phyloP scores from a whole-genome alignment of 2,797 vertebrate species.

The Poecilia gillii region DNA sequence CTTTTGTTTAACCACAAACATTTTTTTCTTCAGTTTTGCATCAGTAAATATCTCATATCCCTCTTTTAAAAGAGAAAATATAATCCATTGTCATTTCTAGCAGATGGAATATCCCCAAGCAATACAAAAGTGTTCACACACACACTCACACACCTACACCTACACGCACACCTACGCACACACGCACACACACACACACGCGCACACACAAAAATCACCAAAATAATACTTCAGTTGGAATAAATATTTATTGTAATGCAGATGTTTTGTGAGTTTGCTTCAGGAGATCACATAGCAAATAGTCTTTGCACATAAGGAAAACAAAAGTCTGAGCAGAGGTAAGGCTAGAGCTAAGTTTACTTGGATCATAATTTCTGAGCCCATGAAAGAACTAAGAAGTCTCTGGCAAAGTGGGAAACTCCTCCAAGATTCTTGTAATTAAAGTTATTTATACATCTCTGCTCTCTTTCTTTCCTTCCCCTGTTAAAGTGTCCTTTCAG shows the following conservation, averaged over 20 bases:
- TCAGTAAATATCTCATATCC: not conserved
- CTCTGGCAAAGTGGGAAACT: constrained; percentile 50
- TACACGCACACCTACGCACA: too few relatives aligned
- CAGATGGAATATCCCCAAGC: not conserved
- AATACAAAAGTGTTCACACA: not conserved
- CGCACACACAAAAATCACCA: not conserved
- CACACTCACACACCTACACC: too few relatives aligned
- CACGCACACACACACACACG: too few relatives aligned
- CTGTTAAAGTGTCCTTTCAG: constrained; percentile 59
- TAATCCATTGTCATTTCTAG: not conserved
- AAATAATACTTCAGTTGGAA: not conserved
- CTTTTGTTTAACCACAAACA: not conserved
- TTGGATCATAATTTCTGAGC: constrained; percentile 15
- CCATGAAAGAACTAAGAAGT: constrained; percentile 33
- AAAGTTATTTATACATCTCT: constrained; percentile 61
- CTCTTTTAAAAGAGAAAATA: not conserved
- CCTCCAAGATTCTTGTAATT: constrained; percentile 63
- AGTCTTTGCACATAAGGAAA: not conserved
- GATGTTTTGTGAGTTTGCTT: not conserved
- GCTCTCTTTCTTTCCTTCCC: constrained; percentile 32
- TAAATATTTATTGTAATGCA: constrained; percentile 1
- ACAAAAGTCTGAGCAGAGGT: constrained; percentile 3
- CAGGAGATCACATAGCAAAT: not conserved
- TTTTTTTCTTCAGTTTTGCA: not conserved
- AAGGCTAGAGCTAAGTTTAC: not conserved